Evolutionary conservation across 2,797 vertebrate species (phyloP), one percentile per base, ranked within the genome.

Genomic region (Cossypha dichroa): DNA sequence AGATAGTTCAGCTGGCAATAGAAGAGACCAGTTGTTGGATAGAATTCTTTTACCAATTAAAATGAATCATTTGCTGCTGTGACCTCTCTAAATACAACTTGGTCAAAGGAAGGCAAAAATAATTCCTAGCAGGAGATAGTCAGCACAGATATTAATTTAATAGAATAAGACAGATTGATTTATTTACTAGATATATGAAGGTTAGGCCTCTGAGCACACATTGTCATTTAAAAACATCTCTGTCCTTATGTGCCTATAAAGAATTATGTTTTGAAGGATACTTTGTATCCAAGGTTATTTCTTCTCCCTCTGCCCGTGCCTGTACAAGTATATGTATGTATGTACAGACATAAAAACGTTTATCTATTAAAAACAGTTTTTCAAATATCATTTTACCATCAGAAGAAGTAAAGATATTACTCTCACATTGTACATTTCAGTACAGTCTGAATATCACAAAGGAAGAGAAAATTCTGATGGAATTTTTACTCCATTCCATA

Each of bases 101-200:
- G 34, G 43, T 78, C 15, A 34, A 93, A 76, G 11, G 26, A 96
- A 95, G 73, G 36, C 16, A 78, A 84, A 76, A 77, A 74, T 64
- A 77, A 75, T 88, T 91, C 59, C 23, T 92, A 78, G 45, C 49
- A 91, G 51, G 20, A 93, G 15, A 63, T 67, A 90, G 94, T 95
- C 29, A 70, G 25, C 59, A 91, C 41, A 73, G 13, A 85, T 91
- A 94, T 75, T 90, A 85, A 72, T 94, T 95, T 90, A 88, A 52
- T 69, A 93, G 63, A 94, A 72, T n/a, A 84, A 77, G 56, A 68
- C 62, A 72, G 69, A 95, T 88, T 88, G 82, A 90, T 95, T 96
- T 95, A 88, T 90, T 96, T 62, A 76, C 26, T 74, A 28, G 40
- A 62, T 86, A 60, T 69, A 70, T 74, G 18, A 41, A 81, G 49